Percentiles rank a stretch among this genome's conserved stretches.
phyloP scores from a whole-genome alignment of 2,888 invertebrate species.

The Eledona agricola region DNA sequence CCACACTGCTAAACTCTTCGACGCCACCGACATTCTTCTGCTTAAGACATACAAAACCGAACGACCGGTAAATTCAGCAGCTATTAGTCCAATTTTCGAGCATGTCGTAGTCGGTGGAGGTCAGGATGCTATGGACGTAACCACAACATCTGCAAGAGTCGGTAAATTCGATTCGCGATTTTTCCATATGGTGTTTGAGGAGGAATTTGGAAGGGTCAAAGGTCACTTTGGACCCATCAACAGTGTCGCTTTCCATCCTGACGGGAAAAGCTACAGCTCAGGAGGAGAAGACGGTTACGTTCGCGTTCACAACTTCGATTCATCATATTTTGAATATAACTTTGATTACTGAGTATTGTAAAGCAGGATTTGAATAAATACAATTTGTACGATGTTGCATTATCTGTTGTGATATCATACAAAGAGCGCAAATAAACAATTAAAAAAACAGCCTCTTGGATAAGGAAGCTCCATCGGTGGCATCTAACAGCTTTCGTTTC shows the following conservation, averaged over 20 bases:
- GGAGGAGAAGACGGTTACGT: conserved; percentile 99
- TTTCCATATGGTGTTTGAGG: conserved; percentile 95
- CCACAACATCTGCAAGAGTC: conserved; percentile 90
- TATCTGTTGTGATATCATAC: too few species aligned
- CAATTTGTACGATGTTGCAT: too few species aligned
- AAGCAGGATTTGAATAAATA: too few species aligned
- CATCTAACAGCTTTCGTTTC: conserved; percentile 79
- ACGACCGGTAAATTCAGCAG: conserved; percentile 97
- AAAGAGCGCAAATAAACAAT: conserved; percentile 41
- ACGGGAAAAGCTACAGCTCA: conserved; percentile 94
- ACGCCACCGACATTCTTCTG: conserved; percentile 84
- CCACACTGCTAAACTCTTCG: conserved; percentile 93
- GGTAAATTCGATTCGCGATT: conserved; percentile 97
- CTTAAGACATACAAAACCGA: conserved; percentile 98
- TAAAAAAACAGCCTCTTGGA: conserved; percentile 76
- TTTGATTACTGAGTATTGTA: conserved; percentile 85
- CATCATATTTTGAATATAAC: conserved; percentile 94
- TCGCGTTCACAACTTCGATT: conserved; percentile 94
- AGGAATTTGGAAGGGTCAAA: conserved; percentile 97
- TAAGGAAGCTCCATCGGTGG: conserved; percentile 73
- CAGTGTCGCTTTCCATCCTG: conserved; percentile 97
- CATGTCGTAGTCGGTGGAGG: conserved; percentile 99
- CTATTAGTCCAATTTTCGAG: conserved; percentile 93
- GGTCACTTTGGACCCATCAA: conserved; percentile 99
- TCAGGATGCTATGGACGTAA: conserved; percentile 99